Percentiles rank a stretch among this genome's conserved stretches.
Evolutionary conservation across 2,888 invertebrate species (phyloP).

Genomic region (Cerceris rybyensis): DNA sequence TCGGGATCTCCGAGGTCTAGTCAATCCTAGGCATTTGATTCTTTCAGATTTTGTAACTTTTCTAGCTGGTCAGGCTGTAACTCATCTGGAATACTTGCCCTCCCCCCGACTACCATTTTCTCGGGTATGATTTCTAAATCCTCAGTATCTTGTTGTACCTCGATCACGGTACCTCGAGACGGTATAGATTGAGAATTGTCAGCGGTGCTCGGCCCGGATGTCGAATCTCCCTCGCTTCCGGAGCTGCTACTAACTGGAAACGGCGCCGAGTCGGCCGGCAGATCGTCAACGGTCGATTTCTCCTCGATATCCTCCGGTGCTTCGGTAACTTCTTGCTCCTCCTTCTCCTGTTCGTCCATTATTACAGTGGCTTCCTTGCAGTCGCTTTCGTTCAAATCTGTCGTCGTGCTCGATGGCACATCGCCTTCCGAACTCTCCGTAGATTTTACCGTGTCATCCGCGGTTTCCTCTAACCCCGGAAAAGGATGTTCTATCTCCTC

Average conservation of each 20-base stretch:
- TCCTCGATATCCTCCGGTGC: constrained; percentile 75
- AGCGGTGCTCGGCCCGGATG: constrained; percentile 85
- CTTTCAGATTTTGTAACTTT: constrained; percentile 93
- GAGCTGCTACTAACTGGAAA: constrained; percentile 86
- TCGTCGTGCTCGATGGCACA: constrained; percentile 43
- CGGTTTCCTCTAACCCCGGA: constrained; percentile 84
- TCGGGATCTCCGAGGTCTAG: constrained; percentile 77
- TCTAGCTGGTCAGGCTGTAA: constrained; percentile 94
- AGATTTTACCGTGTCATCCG: constrained; percentile 61
- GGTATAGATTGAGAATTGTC: constrained; percentile 85
- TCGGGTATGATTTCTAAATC: constrained; percentile 75
- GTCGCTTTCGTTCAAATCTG: constrained; percentile 56
- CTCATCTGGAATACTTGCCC: constrained; percentile 94
- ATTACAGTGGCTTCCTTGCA: constrained; percentile 58
- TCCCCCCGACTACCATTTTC: constrained; percentile 87
- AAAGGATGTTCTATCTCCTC: constrained; percentile 93
- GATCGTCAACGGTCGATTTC: constrained; percentile 82
- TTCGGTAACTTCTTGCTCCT: constrained; percentile 60
- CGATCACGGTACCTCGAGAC: constrained; percentile 67
- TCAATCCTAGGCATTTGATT: constrained; percentile 91
- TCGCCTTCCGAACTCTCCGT: constrained; percentile 54
- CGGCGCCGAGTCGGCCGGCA: constrained; percentile 85
- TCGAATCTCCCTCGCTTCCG: constrained; percentile 86
- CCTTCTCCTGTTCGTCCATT: constrained; percentile 47
- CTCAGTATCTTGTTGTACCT: constrained; percentile 61